A percentile compares a stretch with the other conserved stretches of the same genome.
These are phyloP conservation scores for Sturmia bella DNA, from an alignment of 2,888 invertebrate species.

Conservation along the genomic window DNA sequence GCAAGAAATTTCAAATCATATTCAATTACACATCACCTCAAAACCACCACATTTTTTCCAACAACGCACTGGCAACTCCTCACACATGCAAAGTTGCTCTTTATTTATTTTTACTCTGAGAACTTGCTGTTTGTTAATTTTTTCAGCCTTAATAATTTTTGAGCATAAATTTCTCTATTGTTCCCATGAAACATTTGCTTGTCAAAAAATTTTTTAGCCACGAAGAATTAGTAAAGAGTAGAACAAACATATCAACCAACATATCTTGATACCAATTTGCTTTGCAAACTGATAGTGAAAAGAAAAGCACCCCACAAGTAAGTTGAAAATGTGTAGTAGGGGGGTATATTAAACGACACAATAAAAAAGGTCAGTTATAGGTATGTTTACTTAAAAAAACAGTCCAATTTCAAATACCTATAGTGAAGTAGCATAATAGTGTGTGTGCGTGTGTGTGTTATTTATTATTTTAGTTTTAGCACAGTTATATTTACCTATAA, in stretches of 20 bases:
- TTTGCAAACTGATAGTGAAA: constrained; percentile 53
- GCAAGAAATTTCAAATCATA: too few species aligned
- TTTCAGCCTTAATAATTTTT: constrained; percentile 13
- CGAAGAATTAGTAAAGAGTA: constrained; percentile 42
- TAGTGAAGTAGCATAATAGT: too few species aligned
- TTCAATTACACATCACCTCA: too few species aligned
- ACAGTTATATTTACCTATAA: too few species aligned
- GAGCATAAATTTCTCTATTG: constrained; percentile 15
- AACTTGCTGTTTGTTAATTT: constrained; percentile 21
- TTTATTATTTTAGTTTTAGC: too few species aligned
- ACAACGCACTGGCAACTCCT: constrained; percentile 32
- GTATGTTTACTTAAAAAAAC: not conserved
- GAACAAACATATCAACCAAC: constrained; percentile 39
- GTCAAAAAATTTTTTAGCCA: constrained; percentile 41
- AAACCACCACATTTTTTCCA: too few species aligned
- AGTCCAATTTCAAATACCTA: too few species aligned
- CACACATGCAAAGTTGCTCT: not conserved
- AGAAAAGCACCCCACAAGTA: constrained; percentile 29
- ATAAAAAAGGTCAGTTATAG: constrained; percentile 7
- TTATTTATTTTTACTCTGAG: constrained; percentile 6
- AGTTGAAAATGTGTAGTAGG: not conserved
- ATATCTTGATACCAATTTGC: constrained; percentile 12
- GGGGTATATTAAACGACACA: constrained; percentile 7
- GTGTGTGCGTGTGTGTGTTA: too few species aligned
- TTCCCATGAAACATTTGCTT: constrained; percentile 26